Evolutionary conservation across 1,140 invertebrate species (phyloP).

Genomic region (Lepidurus arcticus): DNA sequence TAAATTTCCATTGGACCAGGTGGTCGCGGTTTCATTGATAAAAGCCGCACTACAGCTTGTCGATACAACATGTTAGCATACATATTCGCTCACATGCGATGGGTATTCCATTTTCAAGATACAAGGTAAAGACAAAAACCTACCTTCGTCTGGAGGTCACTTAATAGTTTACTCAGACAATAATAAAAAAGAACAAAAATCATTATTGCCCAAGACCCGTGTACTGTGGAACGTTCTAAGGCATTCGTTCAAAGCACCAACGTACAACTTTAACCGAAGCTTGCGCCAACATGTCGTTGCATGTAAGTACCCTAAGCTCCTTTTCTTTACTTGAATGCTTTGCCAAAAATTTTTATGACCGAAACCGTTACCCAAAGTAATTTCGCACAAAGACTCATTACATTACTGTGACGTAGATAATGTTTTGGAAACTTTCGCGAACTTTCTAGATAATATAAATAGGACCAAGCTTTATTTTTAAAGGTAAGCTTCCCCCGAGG

Average conservation of each 20-base stretch:
- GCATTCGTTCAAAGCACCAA: too few species aligned
- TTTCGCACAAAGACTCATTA: neutral
- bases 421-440: neutral
- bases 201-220: neutral
- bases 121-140: neutral
- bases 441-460: conserved; percentile 5
- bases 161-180: neutral
- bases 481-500: neutral
- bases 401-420: neutral
- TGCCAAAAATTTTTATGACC: too few species aligned
- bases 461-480: neutral
- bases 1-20: conserved; percentile 5
- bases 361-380: neutral
- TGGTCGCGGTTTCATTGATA: conserved; percentile 15
- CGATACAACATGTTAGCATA: neutral
- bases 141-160: conserved; percentile 8
- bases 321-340: too few species aligned
- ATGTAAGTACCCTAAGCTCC: too few species aligned
- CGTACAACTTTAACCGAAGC: too few species aligned
- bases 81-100: neutral
- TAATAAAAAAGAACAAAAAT: neutral
- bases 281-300: too few species aligned
- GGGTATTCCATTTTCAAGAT: neutral
- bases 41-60: conserved; percentile 6
- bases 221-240: too few species aligned